These are phyloP conservation scores for Lasioglossum malachurum DNA, from an alignment of 2,888 invertebrate species.

Conservation along the genomic window DNA sequence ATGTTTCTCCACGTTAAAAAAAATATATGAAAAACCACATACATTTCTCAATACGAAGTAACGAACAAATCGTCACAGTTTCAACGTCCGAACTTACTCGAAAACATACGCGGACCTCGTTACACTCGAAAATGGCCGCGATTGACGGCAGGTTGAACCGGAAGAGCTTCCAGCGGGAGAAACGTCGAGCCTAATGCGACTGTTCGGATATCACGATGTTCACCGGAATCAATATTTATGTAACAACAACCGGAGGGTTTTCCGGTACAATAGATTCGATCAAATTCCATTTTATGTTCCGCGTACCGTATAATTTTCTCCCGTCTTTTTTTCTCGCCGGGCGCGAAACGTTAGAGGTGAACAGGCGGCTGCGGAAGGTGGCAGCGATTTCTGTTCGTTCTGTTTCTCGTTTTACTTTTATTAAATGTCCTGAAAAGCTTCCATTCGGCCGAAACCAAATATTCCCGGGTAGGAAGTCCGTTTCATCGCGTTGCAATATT, in stretches of 20 bases:
- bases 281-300: background rate
- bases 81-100: background rate
- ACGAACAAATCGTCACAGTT: background rate
- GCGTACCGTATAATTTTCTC: conserved; percentile 1
- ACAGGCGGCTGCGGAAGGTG: background rate
- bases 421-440: conserved; percentile 16
- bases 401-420: conserved; percentile 17
- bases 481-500: conserved; percentile 32
- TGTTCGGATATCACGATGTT: background rate
- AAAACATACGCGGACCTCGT: background rate
- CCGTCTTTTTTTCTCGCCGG: too few species aligned
- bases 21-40: background rate
- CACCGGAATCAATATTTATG: conserved; percentile 5
- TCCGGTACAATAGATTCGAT: background rate
- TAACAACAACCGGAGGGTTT: background rate
- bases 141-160: background rate
- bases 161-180: background rate
- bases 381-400: background rate
- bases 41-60: background rate
- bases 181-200: background rate
- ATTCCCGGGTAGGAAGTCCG: conserved; percentile 24
- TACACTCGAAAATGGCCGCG: background rate
- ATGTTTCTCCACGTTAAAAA: background rate
- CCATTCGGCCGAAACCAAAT: conserved; percentile 24
- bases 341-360: background rate